A percentile compares a stretch with the other conserved stretches of the same genome.
These are phyloP conservation scores for Callitettix versicolor DNA, from an alignment of 1,140 invertebrate species.

Conservation along the genomic window DNA sequence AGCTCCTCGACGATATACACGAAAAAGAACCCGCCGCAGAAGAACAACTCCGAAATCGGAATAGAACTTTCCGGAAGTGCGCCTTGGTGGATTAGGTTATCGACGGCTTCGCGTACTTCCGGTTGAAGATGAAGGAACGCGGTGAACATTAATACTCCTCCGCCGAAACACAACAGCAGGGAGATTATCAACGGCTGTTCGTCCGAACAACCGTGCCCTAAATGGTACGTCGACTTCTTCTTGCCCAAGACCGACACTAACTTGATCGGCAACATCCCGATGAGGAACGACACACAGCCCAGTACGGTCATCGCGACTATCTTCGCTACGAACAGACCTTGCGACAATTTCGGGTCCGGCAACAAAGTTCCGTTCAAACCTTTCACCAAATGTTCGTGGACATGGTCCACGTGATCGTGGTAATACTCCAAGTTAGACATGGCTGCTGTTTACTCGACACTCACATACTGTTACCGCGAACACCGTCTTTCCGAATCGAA, in stretches of 20 bases:
- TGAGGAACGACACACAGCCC: conserved; percentile 52
- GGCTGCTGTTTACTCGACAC: too few relatives aligned
- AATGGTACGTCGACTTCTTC: conserved; percentile 1
- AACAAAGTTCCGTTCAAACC: not conserved
- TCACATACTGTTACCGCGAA: too few relatives aligned
- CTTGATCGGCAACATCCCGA: conserved; percentile 53
- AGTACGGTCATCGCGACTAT: conserved; percentile 54
- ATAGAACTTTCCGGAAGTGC: conserved; percentile 29
- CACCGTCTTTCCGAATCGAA: too few relatives aligned
- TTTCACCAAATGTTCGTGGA: too few relatives aligned
- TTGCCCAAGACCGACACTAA: conserved; percentile 32
- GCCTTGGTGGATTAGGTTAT: conserved; percentile 31
- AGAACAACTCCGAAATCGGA: conserved; percentile 52
- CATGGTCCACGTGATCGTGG: too few relatives aligned
- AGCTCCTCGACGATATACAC: conserved; percentile 62
- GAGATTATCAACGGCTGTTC: conserved; percentile 43
- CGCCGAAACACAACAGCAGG: conserved; percentile 61
- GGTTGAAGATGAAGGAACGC: conserved; percentile 67
- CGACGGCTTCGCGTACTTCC: conserved; percentile 51
- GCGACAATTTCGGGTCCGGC: not conserved
- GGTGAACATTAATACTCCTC: conserved; percentile 68
- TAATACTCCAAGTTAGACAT: too few relatives aligned
- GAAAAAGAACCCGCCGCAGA: conserved; percentile 60
- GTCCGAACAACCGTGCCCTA: conserved; percentile 20
- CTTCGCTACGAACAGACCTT: conserved; percentile 43